Percentiles rank a stretch among this genome's conserved stretches.
Conservation (phyloP, 1,140 invertebrate genomes). For the Drosophila pandora region DNA sequence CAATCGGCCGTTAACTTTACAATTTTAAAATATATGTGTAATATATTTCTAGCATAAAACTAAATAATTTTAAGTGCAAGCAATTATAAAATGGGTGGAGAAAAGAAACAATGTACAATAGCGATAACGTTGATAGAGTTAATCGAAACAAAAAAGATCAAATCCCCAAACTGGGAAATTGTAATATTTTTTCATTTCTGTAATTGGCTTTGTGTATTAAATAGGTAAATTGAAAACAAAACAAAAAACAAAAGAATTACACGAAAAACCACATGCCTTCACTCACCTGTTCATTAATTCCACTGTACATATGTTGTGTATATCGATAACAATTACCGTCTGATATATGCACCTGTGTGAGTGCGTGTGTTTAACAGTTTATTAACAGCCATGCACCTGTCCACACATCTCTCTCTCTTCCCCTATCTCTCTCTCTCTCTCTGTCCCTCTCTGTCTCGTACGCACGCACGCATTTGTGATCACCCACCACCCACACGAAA, state of each 20-base stretch:
- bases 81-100: slow-evolving; percentile 83
- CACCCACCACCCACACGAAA: slow-evolving; percentile 7
- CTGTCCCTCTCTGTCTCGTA: slow-evolving; percentile 9
- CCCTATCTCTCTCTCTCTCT: slow-evolving; percentile 4
- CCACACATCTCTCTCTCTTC: slow-evolving; percentile 19
- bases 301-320: slow-evolving; percentile 34
- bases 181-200: slow-evolving; percentile 48
- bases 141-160: slow-evolving; percentile 34
- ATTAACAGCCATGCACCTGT: slow-evolving; percentile 48
- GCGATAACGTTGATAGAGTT: slow-evolving; percentile 51
- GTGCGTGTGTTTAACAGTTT: slow-evolving; percentile 46
- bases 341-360: slow-evolving; percentile 42
- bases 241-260: not conserved
- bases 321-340: slow-evolving; percentile 41
- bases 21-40: slow-evolving; percentile 57
- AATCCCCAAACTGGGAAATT: slow-evolving; percentile 33
- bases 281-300: slow-evolving; percentile 28
- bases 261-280: slow-evolving; percentile 7
- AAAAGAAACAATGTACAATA: slow-evolving; percentile 47
- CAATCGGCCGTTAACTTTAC: slow-evolving; percentile 51
- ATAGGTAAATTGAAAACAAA: slow-evolving; percentile 25
- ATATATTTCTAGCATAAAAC: slow-evolving; percentile 69
- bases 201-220: slow-evolving; percentile 75
- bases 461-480: slow-evolving; percentile 31
- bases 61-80: slow-evolving; percentile 76